phyloP scores from a whole-genome alignment of 2,113 vertebrate species.

The Irena cyanogastra region DNA sequence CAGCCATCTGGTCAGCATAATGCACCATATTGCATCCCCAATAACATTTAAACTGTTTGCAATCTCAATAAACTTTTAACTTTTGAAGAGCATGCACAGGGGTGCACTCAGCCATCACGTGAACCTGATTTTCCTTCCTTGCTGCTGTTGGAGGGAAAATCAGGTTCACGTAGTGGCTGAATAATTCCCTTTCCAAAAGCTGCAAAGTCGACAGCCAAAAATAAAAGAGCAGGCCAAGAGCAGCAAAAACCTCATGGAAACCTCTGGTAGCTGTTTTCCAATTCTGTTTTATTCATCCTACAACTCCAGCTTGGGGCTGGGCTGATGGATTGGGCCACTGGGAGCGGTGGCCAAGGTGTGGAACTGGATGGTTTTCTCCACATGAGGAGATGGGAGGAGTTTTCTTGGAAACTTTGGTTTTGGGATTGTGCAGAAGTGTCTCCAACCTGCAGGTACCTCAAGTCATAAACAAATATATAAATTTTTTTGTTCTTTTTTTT shows the following conservation, averaged over 20 bases:
- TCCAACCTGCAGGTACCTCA: not conserved
- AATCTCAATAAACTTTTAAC: not conserved
- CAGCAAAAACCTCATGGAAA: not conserved
- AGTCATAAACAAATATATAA: accelerated
- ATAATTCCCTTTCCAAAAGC: not conserved
- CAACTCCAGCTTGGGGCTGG: not conserved
- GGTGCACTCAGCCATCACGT: not conserved
- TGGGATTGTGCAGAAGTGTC: not conserved
- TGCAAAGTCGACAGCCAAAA: not conserved
- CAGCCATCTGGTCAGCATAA: slow-evolving; percentile 9
- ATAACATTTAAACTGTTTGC: not conserved
- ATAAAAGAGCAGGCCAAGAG: not conserved
- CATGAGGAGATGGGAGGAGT: not conserved
- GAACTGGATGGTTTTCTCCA: accelerated
- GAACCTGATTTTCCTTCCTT: not conserved
- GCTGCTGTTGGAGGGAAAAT: not conserved
- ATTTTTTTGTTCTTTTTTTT: too few relatives aligned
- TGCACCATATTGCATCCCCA: not conserved
- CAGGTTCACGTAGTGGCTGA: not conserved
- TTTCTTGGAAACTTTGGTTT: not conserved
- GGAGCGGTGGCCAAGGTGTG: not conserved
- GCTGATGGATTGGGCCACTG: not conserved
- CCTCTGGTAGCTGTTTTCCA: not conserved
- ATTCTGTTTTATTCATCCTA: not conserved
- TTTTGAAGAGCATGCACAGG: not conserved